These are phyloP conservation scores for Ophraella communa DNA, from an alignment of 2,888 invertebrate genomes.

Conservation along the genomic window DNA sequence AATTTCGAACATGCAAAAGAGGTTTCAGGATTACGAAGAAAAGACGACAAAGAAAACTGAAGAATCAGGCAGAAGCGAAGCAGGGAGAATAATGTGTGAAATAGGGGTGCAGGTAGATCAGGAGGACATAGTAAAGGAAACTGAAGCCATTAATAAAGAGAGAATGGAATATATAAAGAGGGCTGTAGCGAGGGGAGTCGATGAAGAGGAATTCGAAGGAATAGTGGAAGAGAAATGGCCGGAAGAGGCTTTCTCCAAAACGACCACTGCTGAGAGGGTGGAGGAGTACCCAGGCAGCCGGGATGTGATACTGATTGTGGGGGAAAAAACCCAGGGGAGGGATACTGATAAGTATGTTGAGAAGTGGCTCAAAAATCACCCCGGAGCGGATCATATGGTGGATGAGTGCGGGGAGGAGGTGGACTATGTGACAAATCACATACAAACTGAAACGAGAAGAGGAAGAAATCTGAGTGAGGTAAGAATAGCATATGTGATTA, in stretches of 20 bases:
- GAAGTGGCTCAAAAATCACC: too few species aligned
- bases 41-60: not conserved
- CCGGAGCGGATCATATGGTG: not conserved
- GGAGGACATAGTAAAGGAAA: not conserved
- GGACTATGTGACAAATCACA: too few species aligned
- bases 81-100: not conserved
- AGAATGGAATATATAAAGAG: not conserved
- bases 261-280: not conserved
- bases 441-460: too few species aligned
- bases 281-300: too few species aligned
- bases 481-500: not conserved
- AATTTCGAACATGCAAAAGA: not conserved
- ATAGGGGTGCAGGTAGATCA: not conserved
- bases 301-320: not conserved
- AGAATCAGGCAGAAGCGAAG: not conserved
- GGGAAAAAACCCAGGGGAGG: not conserved
- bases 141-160: not conserved
- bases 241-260: not conserved
- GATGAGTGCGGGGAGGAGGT: too few species aligned
- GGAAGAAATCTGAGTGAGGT: not conserved
- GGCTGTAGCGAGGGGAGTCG: not conserved
- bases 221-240: too few species aligned
- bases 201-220: not conserved
- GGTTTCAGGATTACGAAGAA: not conserved
- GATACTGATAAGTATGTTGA: too few species aligned